Conservation (phyloP, 2,113 vertebrate species). For the Bufo gargarizans region DNA sequence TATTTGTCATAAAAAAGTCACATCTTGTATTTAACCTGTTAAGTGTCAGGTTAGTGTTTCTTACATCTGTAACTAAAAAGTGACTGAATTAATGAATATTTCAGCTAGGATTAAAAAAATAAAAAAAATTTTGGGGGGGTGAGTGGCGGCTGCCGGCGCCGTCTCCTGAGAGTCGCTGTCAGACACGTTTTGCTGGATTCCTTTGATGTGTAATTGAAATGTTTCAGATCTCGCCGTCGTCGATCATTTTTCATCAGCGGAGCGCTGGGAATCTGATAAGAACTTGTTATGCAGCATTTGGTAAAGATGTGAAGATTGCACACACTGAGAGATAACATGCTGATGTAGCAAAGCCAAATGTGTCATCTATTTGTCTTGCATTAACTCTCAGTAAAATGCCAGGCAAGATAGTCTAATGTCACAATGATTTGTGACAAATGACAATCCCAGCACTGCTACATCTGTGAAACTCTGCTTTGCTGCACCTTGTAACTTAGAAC, state of each 20-base stretch:
- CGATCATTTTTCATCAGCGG: neutral
- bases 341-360: neutral
- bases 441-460: too few relatives aligned
- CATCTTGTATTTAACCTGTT: too few relatives aligned
- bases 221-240: neutral
- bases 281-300: neutral
- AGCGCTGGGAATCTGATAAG: neutral
- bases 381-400: too few relatives aligned
- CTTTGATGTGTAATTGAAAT: slow-evolving; percentile 12
- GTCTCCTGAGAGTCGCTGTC: neutral
- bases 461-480: neutral
- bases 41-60: too few relatives aligned
- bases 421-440: neutral
- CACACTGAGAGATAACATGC: neutral
- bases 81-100: too few relatives aligned
- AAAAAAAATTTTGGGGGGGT: neutral
- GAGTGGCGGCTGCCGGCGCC: neutral
- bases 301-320: neutral
- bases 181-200: neutral
- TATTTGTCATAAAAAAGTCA: too few relatives aligned
- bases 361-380: neutral
- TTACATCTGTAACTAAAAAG: too few relatives aligned
- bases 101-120: too few relatives aligned
- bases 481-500: neutral
- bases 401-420: too few relatives aligned